Evolutionary conservation across 1,140 invertebrate genomes (phyloP).

Genomic region (Meloidogyne chitwoodi): DNA sequence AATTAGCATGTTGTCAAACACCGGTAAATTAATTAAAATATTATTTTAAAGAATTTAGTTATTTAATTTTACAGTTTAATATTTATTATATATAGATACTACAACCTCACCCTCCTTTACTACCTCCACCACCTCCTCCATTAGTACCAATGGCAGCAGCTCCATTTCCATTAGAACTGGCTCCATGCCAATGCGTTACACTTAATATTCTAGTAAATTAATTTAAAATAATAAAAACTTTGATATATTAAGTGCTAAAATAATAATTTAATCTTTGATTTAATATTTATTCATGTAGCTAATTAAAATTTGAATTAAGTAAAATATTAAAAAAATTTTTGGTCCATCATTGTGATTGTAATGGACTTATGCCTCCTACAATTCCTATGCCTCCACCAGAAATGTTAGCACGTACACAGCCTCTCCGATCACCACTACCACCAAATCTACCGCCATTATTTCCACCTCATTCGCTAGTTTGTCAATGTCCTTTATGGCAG

Average conservation of each 20-base stretch:
- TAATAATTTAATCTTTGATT: too few relatives aligned
- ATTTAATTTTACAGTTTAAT: not conserved
- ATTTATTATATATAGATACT: not conserved
- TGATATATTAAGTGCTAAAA: too few relatives aligned
- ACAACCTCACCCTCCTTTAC: not conserved
- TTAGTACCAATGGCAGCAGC: not conserved
- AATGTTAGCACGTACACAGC: not conserved
- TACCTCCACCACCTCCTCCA: not conserved
- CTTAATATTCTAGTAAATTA: not conserved
- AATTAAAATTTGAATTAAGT: not conserved
- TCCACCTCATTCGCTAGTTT: not conserved
- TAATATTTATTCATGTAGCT: too few relatives aligned
- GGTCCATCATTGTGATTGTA: conserved; percentile 18
- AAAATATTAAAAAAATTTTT: not conserved
- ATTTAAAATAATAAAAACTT: too few relatives aligned
- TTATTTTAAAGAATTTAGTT: not conserved
- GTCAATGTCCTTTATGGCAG: conserved; percentile 16
- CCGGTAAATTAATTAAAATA: not conserved
- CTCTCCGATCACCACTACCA: not conserved
- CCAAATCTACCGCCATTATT: not conserved
- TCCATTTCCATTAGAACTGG: not conserved
- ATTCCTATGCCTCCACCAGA: conserved; percentile 9
- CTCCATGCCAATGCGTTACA: not conserved
- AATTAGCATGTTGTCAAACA: not conserved
- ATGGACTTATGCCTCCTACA: not conserved